A percentile compares a stretch with the other conserved stretches of the same genome.
Conservation (phyloP, 2,113 vertebrate genomes). For the Urocynchramus pylzowi region DNA sequence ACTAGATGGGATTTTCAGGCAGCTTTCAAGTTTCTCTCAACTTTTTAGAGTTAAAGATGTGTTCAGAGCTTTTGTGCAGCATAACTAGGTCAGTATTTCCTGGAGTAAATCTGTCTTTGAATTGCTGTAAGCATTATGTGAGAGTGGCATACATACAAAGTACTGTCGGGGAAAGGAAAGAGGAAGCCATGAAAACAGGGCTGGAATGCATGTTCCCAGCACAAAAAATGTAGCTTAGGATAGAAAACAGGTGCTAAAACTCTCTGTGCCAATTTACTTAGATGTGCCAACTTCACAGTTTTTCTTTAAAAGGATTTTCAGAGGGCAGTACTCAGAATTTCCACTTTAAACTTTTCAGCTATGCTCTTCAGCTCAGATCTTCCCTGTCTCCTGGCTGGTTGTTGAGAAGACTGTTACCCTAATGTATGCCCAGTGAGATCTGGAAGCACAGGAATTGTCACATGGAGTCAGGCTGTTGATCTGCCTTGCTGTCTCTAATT, state of each 20-base stretch:
- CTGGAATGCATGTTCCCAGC: not conserved
- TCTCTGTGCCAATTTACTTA: not conserved
- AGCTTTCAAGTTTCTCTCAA: not conserved
- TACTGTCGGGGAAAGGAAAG: not conserved
- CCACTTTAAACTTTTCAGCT: not conserved
- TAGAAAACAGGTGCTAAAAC: not conserved
- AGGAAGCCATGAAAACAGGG: not conserved
- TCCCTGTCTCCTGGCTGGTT: rapidly evolving
- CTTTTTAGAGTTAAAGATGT: not conserved
- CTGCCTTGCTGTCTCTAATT: not conserved
- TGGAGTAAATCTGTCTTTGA: not conserved
- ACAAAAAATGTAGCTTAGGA: not conserved
- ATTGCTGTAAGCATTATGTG: not conserved
- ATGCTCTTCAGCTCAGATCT: not conserved
- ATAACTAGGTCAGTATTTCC: not conserved
- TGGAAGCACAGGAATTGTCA: not conserved
- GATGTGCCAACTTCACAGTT: not conserved
- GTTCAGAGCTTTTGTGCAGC: not conserved
- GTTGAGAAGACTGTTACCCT: not conserved
- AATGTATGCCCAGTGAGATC: not conserved
- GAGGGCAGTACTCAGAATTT: not conserved
- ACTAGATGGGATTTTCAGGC: not conserved
- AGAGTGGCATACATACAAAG: not conserved
- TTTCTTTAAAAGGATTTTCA: not conserved
- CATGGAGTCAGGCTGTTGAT: not conserved